A percentile compares a stretch with the other conserved stretches of the same genome.
Conservation (phyloP, 2,888 invertebrate genomes). For the Phymatocera aterrima region DNA sequence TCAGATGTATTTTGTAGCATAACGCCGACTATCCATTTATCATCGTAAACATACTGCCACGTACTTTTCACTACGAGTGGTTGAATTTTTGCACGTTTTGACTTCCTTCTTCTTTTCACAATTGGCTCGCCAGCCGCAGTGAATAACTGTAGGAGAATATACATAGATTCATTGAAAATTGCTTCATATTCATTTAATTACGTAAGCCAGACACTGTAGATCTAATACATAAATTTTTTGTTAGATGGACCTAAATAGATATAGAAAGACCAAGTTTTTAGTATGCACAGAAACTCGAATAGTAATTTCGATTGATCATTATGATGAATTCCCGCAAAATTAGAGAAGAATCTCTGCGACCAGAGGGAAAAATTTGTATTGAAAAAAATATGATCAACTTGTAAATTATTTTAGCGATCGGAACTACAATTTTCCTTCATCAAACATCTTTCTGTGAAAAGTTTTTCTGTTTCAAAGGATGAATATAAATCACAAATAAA, state of each 20-base stretch:
- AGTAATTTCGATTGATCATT: not conserved
- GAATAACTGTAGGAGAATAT: slow-evolving; percentile 59
- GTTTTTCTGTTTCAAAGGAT: too few species aligned
- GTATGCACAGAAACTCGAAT: too few species aligned
- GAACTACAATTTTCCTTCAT: too few species aligned
- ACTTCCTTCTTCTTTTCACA: slow-evolving; percentile 53
- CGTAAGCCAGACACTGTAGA: not conserved
- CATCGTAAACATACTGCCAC: slow-evolving; percentile 69
- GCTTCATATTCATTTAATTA: not conserved
- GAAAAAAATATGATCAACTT: too few species aligned
- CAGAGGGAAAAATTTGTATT: not conserved
- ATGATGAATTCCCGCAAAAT: not conserved
- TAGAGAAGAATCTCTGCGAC: not conserved
- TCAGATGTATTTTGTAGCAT: slow-evolving; percentile 63
- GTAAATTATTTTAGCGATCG: too few species aligned
- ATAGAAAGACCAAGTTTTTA: too few species aligned
- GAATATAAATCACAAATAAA: too few species aligned
- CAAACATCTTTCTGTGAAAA: too few species aligned
- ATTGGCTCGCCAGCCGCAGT: slow-evolving; percentile 61
- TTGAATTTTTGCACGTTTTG: not conserved
- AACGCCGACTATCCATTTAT: slow-evolving; percentile 71
- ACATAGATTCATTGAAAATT: not conserved
- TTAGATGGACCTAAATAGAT: too few species aligned
- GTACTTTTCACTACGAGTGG: slow-evolving; percentile 55
- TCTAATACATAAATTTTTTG: too few species aligned